Percentiles rank a stretch among this genome's conserved stretches.
Evolutionary conservation across 2,888 invertebrate genomes (phyloP).

Genomic region (Caenorhabditis sp.): DNA sequence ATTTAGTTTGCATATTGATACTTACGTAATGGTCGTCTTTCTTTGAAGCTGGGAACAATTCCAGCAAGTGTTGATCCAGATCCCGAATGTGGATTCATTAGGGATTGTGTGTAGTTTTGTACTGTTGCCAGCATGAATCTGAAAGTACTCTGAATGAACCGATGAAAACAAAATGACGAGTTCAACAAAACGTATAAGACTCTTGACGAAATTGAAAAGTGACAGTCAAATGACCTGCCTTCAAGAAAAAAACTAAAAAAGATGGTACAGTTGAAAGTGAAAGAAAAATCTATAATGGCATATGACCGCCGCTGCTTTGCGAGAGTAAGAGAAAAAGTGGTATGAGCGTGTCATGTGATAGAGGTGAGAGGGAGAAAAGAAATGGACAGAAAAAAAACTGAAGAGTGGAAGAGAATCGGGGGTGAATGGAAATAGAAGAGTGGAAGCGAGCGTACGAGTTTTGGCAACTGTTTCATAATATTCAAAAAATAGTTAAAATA

Average conservation of each 20-base stretch:
- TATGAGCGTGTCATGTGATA: slow-evolving; percentile 33
- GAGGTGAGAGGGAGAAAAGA: slow-evolving; percentile 12
- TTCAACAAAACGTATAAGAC: too few relatives aligned
- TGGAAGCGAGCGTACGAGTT: too few relatives aligned
- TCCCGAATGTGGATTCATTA: slow-evolving; percentile 28
- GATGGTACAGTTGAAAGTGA: slow-evolving; percentile 1
- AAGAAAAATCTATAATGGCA: slow-evolving; percentile 11
- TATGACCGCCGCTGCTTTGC: slow-evolving; percentile 20
- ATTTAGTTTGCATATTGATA: too few relatives aligned
- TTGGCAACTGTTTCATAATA: too few relatives aligned
- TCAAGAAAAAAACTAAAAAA: slow-evolving; percentile 9
- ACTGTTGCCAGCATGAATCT: slow-evolving; percentile 28
- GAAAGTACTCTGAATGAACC: too few relatives aligned
- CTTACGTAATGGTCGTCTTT: slow-evolving; percentile 71
- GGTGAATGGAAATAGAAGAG: neutral
- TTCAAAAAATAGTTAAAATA: too few relatives aligned
- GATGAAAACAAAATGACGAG: too few relatives aligned
- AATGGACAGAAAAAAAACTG: neutral
- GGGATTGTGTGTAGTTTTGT: slow-evolving; percentile 35
- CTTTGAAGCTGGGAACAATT: slow-evolving; percentile 69
- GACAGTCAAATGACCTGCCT: neutral
- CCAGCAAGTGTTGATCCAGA: slow-evolving; percentile 44
- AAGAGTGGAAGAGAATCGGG: neutral
- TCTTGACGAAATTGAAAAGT: too few relatives aligned
- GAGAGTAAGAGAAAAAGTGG: slow-evolving; percentile 21